phyloP scores from a whole-genome alignment of 2,888 invertebrate genomes.

The Drosophila dives region DNA sequence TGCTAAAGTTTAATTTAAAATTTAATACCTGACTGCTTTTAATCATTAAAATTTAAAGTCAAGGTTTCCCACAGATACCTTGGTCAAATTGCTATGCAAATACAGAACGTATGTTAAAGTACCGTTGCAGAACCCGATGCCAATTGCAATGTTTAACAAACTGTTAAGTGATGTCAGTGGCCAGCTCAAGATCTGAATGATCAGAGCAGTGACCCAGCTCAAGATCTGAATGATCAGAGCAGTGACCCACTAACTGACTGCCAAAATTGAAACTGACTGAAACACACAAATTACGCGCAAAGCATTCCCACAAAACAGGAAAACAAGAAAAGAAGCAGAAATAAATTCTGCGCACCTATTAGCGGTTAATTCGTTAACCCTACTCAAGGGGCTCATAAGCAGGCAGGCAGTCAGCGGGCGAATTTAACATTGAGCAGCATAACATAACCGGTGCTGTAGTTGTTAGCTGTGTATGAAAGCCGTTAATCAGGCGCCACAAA shows the following conservation, averaged over 20 bases:
- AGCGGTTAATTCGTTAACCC: constrained; percentile 61
- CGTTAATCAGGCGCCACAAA: constrained; percentile 77
- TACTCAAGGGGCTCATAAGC: constrained; percentile 53
- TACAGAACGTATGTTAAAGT: not conserved
- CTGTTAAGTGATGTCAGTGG: constrained; percentile 37
- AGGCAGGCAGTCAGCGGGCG: constrained; percentile 37
- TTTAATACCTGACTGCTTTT: not conserved
- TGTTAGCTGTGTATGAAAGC: constrained; percentile 60
- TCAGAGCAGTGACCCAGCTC: constrained; percentile 47
- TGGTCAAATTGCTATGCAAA: constrained; percentile 1
- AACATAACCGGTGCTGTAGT: constrained; percentile 45
- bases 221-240: constrained; percentile 30
- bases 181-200: constrained; percentile 24
- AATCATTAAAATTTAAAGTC: not conserved
- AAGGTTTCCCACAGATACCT: constrained; percentile 4
- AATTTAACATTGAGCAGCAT: constrained; percentile 45
- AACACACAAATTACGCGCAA: constrained; percentile 9
- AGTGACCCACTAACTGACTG: constrained; percentile 55
- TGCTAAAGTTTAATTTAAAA: not conserved
- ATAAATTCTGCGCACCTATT: constrained; percentile 50
- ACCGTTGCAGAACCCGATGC: constrained; percentile 31
- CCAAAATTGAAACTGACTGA: constrained; percentile 36
- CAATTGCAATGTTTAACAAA: constrained; percentile 34
- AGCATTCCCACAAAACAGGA: constrained; percentile 33
- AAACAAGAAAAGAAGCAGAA: not conserved